Conservation (phyloP, 2,888 invertebrate species). For the Apodemia arnacis region DNA sequence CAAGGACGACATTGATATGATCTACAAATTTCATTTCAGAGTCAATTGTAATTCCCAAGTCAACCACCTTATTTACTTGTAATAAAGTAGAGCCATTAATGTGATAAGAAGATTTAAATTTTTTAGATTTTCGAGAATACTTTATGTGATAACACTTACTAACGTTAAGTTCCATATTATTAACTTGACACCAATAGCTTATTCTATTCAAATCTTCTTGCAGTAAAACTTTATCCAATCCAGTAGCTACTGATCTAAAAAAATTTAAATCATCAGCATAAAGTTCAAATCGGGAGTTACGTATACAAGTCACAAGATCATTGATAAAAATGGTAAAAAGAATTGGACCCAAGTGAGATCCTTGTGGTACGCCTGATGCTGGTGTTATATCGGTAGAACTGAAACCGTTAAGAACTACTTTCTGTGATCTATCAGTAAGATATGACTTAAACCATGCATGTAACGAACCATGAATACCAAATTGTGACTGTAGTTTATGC, state of each 20-base stretch:
- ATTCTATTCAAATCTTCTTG: conserved; percentile 52
- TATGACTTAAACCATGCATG: background rate
- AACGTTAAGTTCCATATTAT: conserved; percentile 50
- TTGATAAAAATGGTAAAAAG: background rate
- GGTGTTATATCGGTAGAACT: background rate
- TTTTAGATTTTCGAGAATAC: conserved; percentile 40
- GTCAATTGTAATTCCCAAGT: conserved; percentile 57
- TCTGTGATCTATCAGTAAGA: background rate
- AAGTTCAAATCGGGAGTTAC: background rate
- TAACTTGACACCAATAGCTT: conserved; percentile 42
- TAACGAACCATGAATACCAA: background rate
- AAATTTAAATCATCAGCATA: conserved; percentile 32
- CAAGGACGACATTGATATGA: conserved; percentile 37
- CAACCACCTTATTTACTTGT: conserved; percentile 37
- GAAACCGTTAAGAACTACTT: background rate
- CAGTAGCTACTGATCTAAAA: conserved; percentile 28
- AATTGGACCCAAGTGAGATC: background rate
- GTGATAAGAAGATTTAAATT: conserved; percentile 27
- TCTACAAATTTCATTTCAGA: conserved; percentile 35
- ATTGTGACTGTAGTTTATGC: background rate
- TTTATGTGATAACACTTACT: conserved; percentile 53
- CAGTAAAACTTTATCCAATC: conserved; percentile 28
- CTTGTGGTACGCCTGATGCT: background rate
- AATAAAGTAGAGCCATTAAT: conserved; percentile 7
- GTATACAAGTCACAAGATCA: background rate